Evolutionary conservation across 2,888 invertebrate species (phyloP).

Genomic region (Gymnosoma rotundatum): DNA sequence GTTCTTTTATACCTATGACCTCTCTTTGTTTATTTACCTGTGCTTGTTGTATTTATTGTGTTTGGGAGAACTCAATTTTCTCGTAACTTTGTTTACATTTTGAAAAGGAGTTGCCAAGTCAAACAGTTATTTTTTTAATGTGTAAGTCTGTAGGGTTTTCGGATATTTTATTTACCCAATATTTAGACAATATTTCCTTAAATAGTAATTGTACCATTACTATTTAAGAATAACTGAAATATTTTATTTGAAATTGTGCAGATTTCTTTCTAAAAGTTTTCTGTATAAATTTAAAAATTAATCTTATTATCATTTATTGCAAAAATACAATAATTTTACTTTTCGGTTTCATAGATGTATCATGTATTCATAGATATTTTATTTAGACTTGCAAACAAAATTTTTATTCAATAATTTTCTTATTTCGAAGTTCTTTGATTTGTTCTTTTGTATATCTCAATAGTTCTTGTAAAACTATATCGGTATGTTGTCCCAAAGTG

Average conservation of each 20-base stretch:
- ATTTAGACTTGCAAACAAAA: neutral
- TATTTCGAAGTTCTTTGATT: conserved; percentile 82
- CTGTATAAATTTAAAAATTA: no score
- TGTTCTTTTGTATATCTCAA: conserved; percentile 85
- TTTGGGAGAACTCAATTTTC: conserved; percentile 7
- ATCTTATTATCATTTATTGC: no score
- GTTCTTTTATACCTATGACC: conserved; percentile 38
- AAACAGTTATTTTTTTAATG: neutral
- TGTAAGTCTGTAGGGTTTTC: neutral
- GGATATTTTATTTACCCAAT: neutral
- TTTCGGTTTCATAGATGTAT: no score
- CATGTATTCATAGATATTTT: neutral
- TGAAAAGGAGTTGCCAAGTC: neutral
- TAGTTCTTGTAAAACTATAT: conserved; percentile 87
- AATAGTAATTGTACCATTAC: no score
- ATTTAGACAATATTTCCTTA: no score
- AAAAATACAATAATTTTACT: no score
- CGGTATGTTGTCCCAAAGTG: conserved; percentile 93
- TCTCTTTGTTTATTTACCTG: neutral
- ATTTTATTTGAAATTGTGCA: no score
- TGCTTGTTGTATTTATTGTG: neutral
- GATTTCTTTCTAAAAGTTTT: no score
- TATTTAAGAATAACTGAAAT: no score
- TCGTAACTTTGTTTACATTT: conserved; percentile 2
- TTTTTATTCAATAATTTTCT: conserved; percentile 77